Base-by-base conservation (phyloP, 2,888 invertebrate genomes). In the Agrochola lota region DNA sequence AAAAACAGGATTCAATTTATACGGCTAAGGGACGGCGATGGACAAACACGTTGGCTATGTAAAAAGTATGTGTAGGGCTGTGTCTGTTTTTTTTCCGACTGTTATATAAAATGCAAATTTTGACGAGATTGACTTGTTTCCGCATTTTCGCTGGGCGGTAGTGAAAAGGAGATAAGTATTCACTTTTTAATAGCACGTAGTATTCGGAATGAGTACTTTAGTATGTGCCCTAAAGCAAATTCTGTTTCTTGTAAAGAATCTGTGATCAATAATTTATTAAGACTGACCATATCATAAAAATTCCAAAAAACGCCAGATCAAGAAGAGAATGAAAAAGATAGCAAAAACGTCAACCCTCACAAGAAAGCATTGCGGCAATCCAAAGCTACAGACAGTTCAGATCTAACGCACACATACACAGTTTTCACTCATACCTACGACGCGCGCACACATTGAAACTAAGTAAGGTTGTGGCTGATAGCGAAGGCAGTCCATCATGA, bases 1-100 rank as follows among this genome's bases (percentile, higher is more conserved):
- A 85, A 57, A 87, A 88, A 88, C 85, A 82, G 83, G 82, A 87
- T 88, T 87, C 87, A 88, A 85, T 87, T 85, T 88, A 87, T 85
- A 81, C 78, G 43, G 55, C 75, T 71, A 67, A 70, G 72, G 86
- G 87, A 85, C 78, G 77, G 68, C 72, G 73, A 88, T 80, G 87
- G 83, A 86, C 87, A 86, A 86, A 88, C 85, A 87, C 80, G 85
- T 78, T 69, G 81, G 78, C 81, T 85, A 77, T 86, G 87, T 85
- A 88, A 86, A 86, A 85, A 88, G 35, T 59, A 52, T 66, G 63
- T 66, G 66, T 77, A 88, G 85, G 87, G 87, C 49, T 88, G 66
- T 62, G 46, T 55, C 40, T 15, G 30, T 59, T 57, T 73, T 59
- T 71, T 82, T 77, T 63, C 64, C 35, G 43, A 69, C 20, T 57